Evolutionary conservation across 2,113 vertebrate species (phyloP).

Genomic region (Lepus timidus): DNA sequence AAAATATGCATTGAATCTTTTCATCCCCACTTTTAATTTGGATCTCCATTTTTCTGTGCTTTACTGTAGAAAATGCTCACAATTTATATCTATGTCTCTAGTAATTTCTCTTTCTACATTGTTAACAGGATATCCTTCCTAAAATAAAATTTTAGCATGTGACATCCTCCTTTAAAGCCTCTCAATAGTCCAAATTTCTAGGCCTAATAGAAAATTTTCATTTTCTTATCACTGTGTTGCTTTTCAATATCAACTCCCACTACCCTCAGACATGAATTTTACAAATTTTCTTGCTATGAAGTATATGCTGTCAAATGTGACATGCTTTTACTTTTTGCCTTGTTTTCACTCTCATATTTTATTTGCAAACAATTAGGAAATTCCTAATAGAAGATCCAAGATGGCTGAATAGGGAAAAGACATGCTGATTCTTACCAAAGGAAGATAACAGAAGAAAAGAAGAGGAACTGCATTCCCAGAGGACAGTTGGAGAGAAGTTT

Average conservation of each 20-base stretch:
- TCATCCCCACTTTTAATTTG: background rate
- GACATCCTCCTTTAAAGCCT: background rate
- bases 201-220: background rate
- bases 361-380: constrained; percentile 43
- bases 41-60: background rate
- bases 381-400: background rate
- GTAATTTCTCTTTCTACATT: background rate
- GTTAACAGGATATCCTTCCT: background rate
- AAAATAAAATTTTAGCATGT: background rate
- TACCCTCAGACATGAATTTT: background rate
- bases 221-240: background rate
- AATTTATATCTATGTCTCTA: background rate
- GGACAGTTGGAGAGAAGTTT: too few species aligned
- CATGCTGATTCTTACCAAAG: too few species aligned
- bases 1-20: background rate
- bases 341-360: constrained; percentile 24
- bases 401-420: too few species aligned
- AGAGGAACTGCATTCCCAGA: too few species aligned
- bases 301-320: background rate
- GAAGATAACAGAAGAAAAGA: too few species aligned
- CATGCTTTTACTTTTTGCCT: background rate
- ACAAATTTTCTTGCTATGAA: background rate
- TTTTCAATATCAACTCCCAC: background rate
- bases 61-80: background rate
- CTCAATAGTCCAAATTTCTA: background rate